Base-by-base conservation (phyloP, 2,113 vertebrate genomes). In the Coreoperca whiteheadi region DNA sequence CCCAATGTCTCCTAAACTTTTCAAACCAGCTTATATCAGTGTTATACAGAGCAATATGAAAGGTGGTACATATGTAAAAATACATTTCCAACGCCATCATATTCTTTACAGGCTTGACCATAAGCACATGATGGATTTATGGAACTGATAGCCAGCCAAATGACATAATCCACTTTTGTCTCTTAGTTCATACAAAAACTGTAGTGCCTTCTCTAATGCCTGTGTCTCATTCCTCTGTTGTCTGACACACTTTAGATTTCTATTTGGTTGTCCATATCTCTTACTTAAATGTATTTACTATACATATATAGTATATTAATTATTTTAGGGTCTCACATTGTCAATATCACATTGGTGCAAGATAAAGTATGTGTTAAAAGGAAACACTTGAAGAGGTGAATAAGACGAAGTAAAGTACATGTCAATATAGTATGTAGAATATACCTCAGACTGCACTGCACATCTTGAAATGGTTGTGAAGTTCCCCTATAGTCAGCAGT, bases 41-140 rank as follows among this genome's bases (percentile, higher is more conserved):
- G n/a, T 48, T 59, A 48, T 81, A 72, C 56, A 54, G 48, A 67
- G 37, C 57, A 80, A 80, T 34, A 69, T 75, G 48, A 11, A 83
- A 66, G 39, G 8, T 61, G 53, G 6, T 63, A 34, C 41, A 54
- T 56, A 14, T 39, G 68, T 81, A 43, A 53, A 84, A 87, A 79
- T 54, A 12, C 39, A 82, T 74, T 82, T 65, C 54, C 74, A 77
- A 43, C 4, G 66, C 64, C n/a, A 63, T 25, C 73, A 23, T 74
- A 56, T 78, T 83, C 53, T 89, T 89, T 85, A 84, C 59, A 84
- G 46, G 37, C 56, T n/a, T 37, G 34, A 39, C 28, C 28, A 82
- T 87, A 69, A 79, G 89, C 75, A 75, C 32, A 59, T 90, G 83
- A 91, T 76, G 87, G 79, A 89, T 92, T 93, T 88, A 85, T 83